Conservation (phyloP, 1,140 invertebrate species). For the Drosophila kurseongensis region DNA sequence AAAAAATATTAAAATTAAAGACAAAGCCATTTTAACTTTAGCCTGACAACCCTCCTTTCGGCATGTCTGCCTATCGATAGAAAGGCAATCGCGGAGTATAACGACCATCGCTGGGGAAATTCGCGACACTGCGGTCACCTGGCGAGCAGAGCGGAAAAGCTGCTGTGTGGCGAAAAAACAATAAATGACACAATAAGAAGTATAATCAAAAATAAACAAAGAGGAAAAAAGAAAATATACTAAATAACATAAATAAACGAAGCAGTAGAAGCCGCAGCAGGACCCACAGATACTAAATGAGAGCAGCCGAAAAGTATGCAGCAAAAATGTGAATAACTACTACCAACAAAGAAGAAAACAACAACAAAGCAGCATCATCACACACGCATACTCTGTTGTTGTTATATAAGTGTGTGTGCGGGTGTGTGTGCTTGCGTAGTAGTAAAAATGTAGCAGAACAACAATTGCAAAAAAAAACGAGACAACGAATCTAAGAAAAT, state of each 20-base stretch:
- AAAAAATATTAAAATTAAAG: no score
- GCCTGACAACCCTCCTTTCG: neutral
- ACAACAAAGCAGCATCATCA: slow-evolving; percentile 20
- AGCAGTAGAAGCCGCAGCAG: neutral
- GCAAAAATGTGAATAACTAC: slow-evolving; percentile 46
- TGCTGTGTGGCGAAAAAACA: slow-evolving; percentile 22
- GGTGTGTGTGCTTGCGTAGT: slow-evolving; percentile 29
- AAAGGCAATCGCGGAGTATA: no score
- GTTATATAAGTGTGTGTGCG: slow-evolving; percentile 43
- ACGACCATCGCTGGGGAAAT: no score
- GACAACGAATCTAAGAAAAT: slow-evolving; percentile 43
- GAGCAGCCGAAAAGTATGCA: slow-evolving; percentile 43
- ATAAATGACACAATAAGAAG: slow-evolving; percentile 3
- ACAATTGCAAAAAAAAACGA: slow-evolving; percentile 10
- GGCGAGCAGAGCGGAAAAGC: slow-evolving; percentile 22
- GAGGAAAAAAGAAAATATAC: neutral
- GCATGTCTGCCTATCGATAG: neutral
- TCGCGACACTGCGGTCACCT: slow-evolving; percentile 11
- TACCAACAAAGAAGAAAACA: slow-evolving; percentile 15
- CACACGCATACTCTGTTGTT: slow-evolving; percentile 20
- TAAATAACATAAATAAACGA: slow-evolving; percentile 2
- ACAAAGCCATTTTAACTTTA: no score
- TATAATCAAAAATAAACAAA: slow-evolving; percentile 15
- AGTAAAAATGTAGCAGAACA: slow-evolving; percentile 43
- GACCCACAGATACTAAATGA: slow-evolving; percentile 3